phyloP scores from a whole-genome alignment of 2,113 vertebrate genomes.

The Pseudopipra pipra region DNA sequence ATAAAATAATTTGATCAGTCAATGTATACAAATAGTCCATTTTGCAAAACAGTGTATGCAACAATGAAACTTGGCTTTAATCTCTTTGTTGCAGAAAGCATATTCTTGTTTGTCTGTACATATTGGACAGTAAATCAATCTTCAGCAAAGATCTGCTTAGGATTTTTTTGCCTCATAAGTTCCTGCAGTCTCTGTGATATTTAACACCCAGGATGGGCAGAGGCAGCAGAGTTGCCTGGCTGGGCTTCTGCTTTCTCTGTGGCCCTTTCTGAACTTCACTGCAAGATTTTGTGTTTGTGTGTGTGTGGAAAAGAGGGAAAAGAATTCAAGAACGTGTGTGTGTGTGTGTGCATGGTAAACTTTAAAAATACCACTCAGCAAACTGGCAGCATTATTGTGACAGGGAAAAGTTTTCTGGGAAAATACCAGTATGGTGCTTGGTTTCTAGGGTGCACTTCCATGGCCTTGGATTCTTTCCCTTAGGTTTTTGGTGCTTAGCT shows the following conservation, averaged over 20 bases:
- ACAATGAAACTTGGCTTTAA: not conserved
- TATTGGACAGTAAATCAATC: conserved; percentile 1
- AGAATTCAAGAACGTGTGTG: rapidly evolving
- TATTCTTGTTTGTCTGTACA: not conserved
- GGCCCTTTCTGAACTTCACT: not conserved
- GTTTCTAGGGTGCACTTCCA: not conserved
- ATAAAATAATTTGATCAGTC: not conserved
- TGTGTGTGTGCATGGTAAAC: rapidly evolving
- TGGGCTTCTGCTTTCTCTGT: not conserved
- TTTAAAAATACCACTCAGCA: not conserved
- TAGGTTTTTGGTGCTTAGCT: not conserved
- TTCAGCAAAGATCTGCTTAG: not conserved
- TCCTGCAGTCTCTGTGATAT: not conserved
- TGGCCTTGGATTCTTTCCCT: not conserved
- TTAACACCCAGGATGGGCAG: not conserved
- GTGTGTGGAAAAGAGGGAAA: not conserved
- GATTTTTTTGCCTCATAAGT: not conserved
- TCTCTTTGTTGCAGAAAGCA: not conserved
- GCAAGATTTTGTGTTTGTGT: not conserved
- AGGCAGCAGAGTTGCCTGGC: not conserved
- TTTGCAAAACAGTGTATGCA: not conserved
- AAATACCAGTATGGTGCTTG: not conserved
- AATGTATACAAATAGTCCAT: not conserved
- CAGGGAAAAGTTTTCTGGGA: not conserved
- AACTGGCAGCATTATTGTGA: not conserved